phyloP scores from a whole-genome alignment of 2,113 vertebrate genomes.

The Siphamia tubifer region DNA sequence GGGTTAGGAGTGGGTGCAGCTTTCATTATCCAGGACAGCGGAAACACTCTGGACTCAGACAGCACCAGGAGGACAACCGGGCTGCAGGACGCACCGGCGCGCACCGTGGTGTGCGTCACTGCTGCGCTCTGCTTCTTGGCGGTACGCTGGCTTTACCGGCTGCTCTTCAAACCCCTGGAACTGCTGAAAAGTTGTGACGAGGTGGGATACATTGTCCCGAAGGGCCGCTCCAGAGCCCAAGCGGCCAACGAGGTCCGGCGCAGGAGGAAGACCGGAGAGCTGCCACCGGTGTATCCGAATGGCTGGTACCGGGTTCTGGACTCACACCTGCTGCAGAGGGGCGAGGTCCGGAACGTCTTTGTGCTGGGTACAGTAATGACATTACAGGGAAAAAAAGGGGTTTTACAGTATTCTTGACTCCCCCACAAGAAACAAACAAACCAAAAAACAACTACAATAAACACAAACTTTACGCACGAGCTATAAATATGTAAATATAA shows the following conservation, averaged over 20 bases:
- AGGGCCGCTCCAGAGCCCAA: conserved; percentile 72
- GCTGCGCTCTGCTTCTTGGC: conserved; percentile 45
- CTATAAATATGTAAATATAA: too few species aligned
- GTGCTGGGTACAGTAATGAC: conserved; percentile 81
- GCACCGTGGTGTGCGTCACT: conserved; percentile 37
- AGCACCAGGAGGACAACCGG: conserved; percentile 32
- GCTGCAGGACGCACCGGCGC: conserved; percentile 26
- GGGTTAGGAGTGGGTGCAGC: conserved; percentile 43
- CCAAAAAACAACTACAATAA: too few species aligned
- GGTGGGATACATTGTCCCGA: conserved; percentile 78
- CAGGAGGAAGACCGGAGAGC: conserved; percentile 75
- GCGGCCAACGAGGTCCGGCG: conserved; percentile 77
- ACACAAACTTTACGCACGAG: too few species aligned
- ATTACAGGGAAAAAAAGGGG: too few species aligned
- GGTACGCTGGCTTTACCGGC: conserved; percentile 61
- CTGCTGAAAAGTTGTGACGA: conserved; percentile 70
- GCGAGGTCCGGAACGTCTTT: conserved; percentile 70
- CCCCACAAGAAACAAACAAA: too few species aligned
- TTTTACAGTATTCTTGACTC: too few species aligned
- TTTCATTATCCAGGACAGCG: conserved; percentile 35
- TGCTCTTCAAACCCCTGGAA: conserved; percentile 74
- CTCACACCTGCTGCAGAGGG: conserved; percentile 75
- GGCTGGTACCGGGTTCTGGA: conserved; percentile 85
- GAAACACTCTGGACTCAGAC: conserved; percentile 30
- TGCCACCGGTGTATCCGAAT: conserved; percentile 84